Conservation (phyloP, 2,888 invertebrate species). For the Brachycybe producta region DNA sequence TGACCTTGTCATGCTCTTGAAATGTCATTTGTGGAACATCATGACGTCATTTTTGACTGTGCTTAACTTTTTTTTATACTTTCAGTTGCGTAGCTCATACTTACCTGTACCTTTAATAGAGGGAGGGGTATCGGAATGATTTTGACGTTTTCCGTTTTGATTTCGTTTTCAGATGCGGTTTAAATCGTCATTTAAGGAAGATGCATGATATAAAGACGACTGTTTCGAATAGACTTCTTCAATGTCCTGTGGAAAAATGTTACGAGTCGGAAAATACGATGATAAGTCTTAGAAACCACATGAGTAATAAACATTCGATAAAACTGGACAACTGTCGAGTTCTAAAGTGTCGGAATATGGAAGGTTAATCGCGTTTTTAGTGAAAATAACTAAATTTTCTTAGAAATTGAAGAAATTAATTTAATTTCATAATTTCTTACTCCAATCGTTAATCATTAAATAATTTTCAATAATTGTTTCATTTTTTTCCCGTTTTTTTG, state of each 20-base stretch:
- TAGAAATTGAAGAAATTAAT: too few relatives aligned
- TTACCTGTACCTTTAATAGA: too few relatives aligned
- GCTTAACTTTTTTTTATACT: too few relatives aligned
- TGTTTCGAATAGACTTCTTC: background rate
- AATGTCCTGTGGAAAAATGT: conserved; percentile 12
- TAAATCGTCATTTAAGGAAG: conserved; percentile 10
- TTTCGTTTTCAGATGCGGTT: conserved; percentile 3
- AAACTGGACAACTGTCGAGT: background rate
- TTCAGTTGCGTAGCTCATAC: too few relatives aligned
- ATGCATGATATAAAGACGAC: conserved; percentile 3
- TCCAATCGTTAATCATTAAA: background rate
- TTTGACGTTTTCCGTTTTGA: too few relatives aligned
- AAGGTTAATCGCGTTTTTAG: too few relatives aligned
- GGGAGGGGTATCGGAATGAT: too few relatives aligned
- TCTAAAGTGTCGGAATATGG: background rate
- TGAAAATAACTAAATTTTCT: too few relatives aligned
- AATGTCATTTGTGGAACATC: too few relatives aligned
- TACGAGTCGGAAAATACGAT: background rate
- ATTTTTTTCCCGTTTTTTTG: background rate
- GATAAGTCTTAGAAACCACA: conserved; percentile 1
- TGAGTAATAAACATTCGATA: conserved; percentile 2
- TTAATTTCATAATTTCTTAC: background rate
- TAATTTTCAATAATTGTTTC: background rate
- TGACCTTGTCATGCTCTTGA: too few relatives aligned
- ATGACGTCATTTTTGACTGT: too few relatives aligned